A percentile compares a stretch with the other conserved stretches of the same genome.
phyloP scores from a whole-genome alignment of 92 coral and sea anemone genomes.

The Plumapathes pennacea region DNA sequence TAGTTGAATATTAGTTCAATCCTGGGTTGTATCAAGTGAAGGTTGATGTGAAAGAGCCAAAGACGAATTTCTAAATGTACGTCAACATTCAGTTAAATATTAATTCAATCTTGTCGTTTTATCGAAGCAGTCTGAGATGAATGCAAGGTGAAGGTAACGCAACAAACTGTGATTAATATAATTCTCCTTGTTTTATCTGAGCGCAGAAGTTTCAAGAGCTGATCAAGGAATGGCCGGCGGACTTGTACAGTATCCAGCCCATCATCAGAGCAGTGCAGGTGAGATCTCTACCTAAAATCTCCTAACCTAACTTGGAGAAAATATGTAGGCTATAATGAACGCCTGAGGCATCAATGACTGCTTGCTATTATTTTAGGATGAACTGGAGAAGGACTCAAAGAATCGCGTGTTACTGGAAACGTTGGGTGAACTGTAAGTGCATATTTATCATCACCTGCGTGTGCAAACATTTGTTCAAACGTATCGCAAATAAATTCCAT shows the following conservation, averaged over 20 bases:
- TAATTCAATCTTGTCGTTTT: no score
- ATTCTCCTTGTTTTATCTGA: neutral
- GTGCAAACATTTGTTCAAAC: no score
- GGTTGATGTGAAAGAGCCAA: no score
- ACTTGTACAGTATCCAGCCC: constrained; percentile 82
- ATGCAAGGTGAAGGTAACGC: no score
- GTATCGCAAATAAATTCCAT: no score
- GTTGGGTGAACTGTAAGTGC: constrained; percentile 87
- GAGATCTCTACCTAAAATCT: neutral
- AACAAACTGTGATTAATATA: no score
- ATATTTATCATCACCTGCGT: neutral
- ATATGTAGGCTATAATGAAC: neutral
- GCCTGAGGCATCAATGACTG: neutral
- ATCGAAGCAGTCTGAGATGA: no score
- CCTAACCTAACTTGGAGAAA: neutral
- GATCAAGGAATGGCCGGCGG: constrained; percentile 95
- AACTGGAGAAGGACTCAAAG: constrained; percentile 72
- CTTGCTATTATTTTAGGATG: constrained; percentile 52
- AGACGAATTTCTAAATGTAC: no score
- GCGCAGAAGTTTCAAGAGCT: constrained; percentile 88
- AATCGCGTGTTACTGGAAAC: constrained; percentile 79
- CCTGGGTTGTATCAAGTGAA: no score
- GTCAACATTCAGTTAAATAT: no score
- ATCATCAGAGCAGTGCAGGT: constrained; percentile 95
- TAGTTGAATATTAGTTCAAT: no score